Evolutionary conservation across 2,113 vertebrate species (phyloP).

Genomic region (Petroica traversi): DNA sequence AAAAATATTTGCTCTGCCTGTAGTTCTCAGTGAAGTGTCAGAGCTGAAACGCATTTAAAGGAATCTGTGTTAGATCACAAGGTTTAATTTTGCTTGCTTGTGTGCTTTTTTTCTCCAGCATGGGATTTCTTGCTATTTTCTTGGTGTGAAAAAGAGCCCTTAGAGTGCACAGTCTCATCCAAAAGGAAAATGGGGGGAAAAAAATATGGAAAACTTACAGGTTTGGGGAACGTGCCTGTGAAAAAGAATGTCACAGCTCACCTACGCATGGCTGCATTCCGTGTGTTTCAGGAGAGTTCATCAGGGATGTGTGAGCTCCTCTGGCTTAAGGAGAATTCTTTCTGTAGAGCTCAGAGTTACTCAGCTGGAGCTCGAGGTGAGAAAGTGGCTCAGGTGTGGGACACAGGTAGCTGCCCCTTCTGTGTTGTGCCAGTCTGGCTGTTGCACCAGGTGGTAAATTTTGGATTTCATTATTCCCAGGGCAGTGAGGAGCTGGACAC

Average conservation of each 20-base stretch:
- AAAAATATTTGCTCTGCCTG: constrained; percentile 1
- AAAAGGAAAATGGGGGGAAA: neutral
- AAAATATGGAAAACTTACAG: fast-evolving
- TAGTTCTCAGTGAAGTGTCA: neutral
- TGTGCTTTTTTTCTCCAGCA: neutral
- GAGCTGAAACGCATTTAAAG: neutral
- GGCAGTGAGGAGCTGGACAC: fast-evolving
- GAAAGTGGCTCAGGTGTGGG: neutral
- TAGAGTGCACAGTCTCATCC: neutral
- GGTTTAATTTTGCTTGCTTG: constrained; percentile 21
- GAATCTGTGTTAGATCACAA: neutral
- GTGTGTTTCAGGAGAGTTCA: neutral
- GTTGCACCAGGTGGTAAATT: fast-evolving
- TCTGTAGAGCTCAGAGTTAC: neutral
- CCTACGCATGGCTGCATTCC: neutral
- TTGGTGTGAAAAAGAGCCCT: neutral
- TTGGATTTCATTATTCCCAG: fast-evolving
- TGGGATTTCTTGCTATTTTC: neutral
- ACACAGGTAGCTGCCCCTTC: neutral
- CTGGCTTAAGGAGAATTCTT: neutral
- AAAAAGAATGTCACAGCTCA: neutral
- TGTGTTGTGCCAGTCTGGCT: neutral
- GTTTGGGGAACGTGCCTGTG: neutral
- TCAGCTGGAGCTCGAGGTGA: neutral
- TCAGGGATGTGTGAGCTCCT: neutral